Conservation (phyloP, 2,113 vertebrate species). For the Naja naja region DNA sequence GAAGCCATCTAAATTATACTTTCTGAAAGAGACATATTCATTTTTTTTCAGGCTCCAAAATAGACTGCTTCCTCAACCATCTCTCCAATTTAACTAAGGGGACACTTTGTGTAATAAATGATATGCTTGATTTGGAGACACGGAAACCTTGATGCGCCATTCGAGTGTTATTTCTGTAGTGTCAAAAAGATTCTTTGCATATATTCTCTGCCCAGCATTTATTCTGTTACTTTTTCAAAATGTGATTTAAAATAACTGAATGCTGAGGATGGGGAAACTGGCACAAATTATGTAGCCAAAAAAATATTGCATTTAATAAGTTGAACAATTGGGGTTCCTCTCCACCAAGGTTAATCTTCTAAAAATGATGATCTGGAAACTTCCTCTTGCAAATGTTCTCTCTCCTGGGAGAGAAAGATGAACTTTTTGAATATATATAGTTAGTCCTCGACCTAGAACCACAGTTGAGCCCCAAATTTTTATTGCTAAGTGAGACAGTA, state of each 20-base stretch:
- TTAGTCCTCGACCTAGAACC: neutral
- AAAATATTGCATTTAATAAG: neutral
- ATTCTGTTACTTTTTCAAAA: neutral
- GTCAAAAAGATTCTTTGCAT: neutral
- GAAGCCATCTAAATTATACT: slow-evolving; percentile 7
- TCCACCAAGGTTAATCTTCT: too few relatives aligned
- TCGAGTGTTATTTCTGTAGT: neutral
- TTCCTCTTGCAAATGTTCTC: neutral
- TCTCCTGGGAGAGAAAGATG: neutral
- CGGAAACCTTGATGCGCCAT: neutral
- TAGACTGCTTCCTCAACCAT: neutral
- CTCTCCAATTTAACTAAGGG: neutral
- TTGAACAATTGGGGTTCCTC: neutral
- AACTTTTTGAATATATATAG: neutral
- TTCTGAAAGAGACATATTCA: slow-evolving; percentile 3
- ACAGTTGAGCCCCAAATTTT: neutral
- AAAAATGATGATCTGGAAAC: neutral
- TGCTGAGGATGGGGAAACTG: too few relatives aligned
- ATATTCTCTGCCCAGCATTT: neutral
- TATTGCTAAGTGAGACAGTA: neutral
- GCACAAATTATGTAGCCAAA: neutral
- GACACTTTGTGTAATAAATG: neutral
- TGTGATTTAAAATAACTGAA: neutral
- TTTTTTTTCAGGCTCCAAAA: neutral
- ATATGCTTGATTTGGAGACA: neutral